Evolutionary conservation across 2,797 vertebrate genomes (phyloP).

Genomic region (Phylloscopus collybita): DNA sequence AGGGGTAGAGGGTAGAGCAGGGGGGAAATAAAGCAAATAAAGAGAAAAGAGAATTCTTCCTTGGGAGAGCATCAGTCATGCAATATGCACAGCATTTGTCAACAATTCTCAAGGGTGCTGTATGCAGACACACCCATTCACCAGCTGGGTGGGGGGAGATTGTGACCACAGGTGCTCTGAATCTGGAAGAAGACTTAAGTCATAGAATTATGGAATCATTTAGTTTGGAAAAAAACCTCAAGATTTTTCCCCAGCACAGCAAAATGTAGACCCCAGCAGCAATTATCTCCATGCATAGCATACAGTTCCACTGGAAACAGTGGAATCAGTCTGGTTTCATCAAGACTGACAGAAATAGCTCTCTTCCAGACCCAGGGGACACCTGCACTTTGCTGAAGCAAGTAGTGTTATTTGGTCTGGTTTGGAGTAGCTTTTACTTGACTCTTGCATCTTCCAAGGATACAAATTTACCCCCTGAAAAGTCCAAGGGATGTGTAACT

Average conservation of each 20-base stretch:
- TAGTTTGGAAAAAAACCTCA: background rate
- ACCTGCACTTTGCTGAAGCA: background rate
- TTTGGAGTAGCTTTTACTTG: conserved; percentile 14
- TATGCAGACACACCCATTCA: background rate
- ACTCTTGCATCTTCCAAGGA: conserved; percentile 26
- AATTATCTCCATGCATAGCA: background rate
- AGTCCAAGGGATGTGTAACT: conserved; percentile 28
- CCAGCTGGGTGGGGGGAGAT: background rate
- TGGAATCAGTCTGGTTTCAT: background rate
- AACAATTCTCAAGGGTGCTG: background rate
- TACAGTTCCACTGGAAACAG: background rate
- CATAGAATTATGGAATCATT: background rate
- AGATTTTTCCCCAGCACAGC: background rate
- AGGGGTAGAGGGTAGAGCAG: background rate
- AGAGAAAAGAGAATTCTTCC: background rate
- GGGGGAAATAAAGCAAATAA: background rate
- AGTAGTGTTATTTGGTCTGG: background rate
- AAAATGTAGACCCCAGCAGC: background rate
- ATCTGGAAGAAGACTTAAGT: background rate
- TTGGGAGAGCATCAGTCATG: background rate
- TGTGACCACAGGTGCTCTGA: background rate
- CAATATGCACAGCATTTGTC: background rate
- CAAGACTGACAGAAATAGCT: background rate
- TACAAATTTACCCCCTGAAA: background rate
- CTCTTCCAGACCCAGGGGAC: background rate